Evolutionary conservation across 1,140 invertebrate species (phyloP).

Genomic region (Tetragonula clypearis): DNA sequence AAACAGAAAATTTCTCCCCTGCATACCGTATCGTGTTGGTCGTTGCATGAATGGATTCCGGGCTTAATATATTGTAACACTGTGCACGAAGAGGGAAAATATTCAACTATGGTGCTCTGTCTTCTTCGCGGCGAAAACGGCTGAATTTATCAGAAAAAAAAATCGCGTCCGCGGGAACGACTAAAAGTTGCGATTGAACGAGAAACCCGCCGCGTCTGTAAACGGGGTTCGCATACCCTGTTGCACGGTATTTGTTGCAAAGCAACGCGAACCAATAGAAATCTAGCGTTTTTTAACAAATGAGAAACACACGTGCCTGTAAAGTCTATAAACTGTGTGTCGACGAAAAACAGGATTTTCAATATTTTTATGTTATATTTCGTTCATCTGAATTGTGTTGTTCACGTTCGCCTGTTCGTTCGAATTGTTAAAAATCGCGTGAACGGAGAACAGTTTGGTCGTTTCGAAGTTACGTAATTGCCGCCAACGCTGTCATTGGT

Average conservation of each 20-base stretch:
- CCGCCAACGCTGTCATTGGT: conserved; percentile 16
- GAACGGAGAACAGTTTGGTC: no score
- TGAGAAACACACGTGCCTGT: neutral
- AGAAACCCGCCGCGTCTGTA: conserved; percentile 28
- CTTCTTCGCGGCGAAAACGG: neutral
- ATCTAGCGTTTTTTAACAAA: conserved; percentile 11
- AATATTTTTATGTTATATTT: neutral
- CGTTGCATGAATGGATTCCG: neutral
- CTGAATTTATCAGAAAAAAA: conserved; percentile 41
- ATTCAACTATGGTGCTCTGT: no score
- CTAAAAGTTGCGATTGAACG: conserved; percentile 24
- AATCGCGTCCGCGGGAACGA: neutral
- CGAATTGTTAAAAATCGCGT: neutral
- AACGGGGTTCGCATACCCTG: conserved; percentile 29
- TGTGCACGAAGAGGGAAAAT: neutral
- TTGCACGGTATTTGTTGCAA: conserved; percentile 21
- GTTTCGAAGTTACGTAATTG: conserved; percentile 4
- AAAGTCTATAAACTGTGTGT: neutral
- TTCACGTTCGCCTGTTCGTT: neutral
- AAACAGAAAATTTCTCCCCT: conserved; percentile 17
- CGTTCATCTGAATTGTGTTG: neutral
- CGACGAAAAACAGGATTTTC: neutral
- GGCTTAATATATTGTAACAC: conserved; percentile 9
- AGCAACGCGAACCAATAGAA: conserved; percentile 29
- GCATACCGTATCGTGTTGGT: neutral